Evolutionary conservation across 2,888 invertebrate species (phyloP), one percentile per base, ranked within the genome.

Genomic region (Orthosia gothica): DNA sequence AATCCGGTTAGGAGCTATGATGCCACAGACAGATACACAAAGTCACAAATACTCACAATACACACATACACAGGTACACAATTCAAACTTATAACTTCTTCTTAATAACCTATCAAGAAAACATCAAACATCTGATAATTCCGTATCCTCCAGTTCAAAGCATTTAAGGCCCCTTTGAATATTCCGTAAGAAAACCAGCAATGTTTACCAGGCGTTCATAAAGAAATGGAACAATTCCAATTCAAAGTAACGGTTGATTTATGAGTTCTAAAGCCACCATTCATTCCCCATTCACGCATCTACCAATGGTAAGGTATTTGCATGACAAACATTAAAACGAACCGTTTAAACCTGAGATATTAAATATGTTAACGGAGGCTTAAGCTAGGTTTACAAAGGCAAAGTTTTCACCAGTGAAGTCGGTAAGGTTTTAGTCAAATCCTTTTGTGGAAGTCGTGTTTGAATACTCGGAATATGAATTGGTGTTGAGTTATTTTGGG

Each of bases 301-400:
- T 88, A 67, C 76, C 80, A 84, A 82, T 55, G 71, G 79, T 84
- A 90, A n/a, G 67, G 74, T 83, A 92, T 93, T 92, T 92, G 90
- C 92, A 92, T 92, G 84, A 90, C 89, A 92, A 91, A 91, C 89
- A 89, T 89, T 88, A 80, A 84, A 87, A 79, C 79, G 73, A 74
- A 81, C 71, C 76, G 75, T 82, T 79, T 82, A 82, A 82, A 82
- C 73, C 79, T 81, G 70, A 85, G 84, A 87, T 85, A 87, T 88
- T 87, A 84, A 82, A 84, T 79, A 84, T 88, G 86, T 85, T 87
- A 80, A 81, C 79, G 78, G 67, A 40, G 63, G 70, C 66, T 84
- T 81, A 82, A 68, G 72, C 73, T 74, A 65, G 63, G 66, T 81
- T 70, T 72, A 76, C 77, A 80, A 74, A 76, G 54, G 63, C 20